These are phyloP conservation scores for Poecilobothrus nobilitatus DNA, from an alignment of 2,888 invertebrate genomes.

Conservation along the genomic window DNA sequence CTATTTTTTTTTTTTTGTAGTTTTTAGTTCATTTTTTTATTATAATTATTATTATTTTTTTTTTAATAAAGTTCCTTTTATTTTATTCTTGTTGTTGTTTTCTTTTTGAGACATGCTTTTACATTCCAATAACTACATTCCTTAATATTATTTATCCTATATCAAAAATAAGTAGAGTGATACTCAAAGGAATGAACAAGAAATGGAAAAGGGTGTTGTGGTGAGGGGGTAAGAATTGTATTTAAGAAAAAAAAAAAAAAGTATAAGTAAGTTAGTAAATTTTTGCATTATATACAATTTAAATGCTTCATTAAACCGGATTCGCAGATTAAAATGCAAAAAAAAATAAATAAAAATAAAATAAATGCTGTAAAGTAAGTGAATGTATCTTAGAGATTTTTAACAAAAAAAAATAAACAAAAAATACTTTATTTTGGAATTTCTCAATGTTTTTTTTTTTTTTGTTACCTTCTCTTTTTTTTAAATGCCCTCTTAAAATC, in stretches of 20 bases:
- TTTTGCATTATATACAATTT: not conserved
- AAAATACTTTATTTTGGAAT: not conserved
- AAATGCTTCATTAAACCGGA: constrained; percentile 4
- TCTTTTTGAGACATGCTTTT: too few species aligned
- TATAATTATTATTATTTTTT: not conserved
- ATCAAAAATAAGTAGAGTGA: too few species aligned
- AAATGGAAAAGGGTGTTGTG: too few species aligned
- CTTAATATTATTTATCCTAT: too few species aligned
- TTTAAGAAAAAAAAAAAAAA: too few species aligned
- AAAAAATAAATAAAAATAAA: too few species aligned
- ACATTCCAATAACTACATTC: too few species aligned
- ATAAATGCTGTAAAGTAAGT: not conserved
- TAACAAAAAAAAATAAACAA: not conserved
- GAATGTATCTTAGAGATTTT: not conserved
- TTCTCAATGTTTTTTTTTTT: not conserved
- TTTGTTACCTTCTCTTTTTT: not conserved
- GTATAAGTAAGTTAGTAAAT: too few species aligned
- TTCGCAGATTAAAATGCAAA: not conserved
- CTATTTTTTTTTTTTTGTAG: not conserved
- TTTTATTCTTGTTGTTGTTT: too few species aligned
- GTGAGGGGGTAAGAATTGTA: too few species aligned
- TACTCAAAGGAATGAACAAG: too few species aligned
- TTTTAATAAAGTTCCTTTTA: not conserved
- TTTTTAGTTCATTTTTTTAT: not conserved
- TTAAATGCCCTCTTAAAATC: too few species aligned